Conservation (phyloP, 2,797 vertebrate species). For the Hybognathus amarus region DNA sequence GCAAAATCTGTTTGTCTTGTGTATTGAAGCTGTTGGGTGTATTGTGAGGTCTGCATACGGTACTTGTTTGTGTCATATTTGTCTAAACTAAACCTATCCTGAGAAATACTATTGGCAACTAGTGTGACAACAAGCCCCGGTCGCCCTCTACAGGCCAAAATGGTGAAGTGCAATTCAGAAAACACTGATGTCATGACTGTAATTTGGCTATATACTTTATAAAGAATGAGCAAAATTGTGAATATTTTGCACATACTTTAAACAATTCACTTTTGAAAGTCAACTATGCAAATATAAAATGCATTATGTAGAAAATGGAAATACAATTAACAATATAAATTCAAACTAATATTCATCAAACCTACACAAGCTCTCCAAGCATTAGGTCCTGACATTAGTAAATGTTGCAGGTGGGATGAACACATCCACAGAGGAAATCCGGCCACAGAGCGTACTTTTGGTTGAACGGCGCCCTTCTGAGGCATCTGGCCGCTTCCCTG, state of each 20-base stretch:
- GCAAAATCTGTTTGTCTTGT: neutral
- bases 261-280: neutral
- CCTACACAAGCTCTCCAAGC: conserved; percentile 41
- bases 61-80: neutral
- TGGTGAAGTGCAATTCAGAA: neutral
- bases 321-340: neutral
- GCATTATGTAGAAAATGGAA: conserved; percentile 1
- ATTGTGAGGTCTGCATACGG: neutral
- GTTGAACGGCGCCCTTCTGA: conserved; percentile 81
- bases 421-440: conserved; percentile 78
- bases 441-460: conserved; percentile 83
- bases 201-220: neutral
- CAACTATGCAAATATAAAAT: neutral
- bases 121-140: neutral
- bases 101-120: neutral
- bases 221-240: neutral
- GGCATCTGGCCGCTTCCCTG: conserved; percentile 82
- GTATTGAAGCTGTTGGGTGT: neutral
- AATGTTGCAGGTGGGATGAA: conserved; percentile 80
- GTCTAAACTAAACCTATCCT: neutral
- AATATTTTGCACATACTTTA: neutral
- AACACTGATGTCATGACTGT: neutral
- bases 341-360: conserved; percentile 12
- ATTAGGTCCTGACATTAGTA: conserved; percentile 64
- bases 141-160: neutral